phyloP scores from a whole-genome alignment of 2,797 vertebrate genomes.

The Spinus olivaceus region DNA sequence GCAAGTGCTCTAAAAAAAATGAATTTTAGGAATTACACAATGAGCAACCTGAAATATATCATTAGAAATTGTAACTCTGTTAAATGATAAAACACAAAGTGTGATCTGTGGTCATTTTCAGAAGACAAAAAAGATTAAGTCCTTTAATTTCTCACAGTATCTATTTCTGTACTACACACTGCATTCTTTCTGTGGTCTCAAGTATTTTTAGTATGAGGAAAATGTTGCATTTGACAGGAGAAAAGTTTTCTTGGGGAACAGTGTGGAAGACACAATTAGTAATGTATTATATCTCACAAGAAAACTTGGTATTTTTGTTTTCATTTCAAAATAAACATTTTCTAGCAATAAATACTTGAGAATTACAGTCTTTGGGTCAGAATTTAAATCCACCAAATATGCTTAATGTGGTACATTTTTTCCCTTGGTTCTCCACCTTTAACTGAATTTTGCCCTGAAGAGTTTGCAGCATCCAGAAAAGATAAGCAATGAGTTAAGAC shows the following conservation, averaged over 20 bases:
- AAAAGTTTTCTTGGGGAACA: background rate
- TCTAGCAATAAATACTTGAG: background rate
- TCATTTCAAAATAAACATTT: background rate
- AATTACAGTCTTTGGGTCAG: background rate
- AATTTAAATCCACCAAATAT: background rate
- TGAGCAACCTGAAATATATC: background rate
- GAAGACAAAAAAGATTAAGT: background rate
- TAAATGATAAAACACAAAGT: background rate
- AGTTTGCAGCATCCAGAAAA: background rate
- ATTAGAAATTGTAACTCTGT: background rate
- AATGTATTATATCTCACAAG: background rate
- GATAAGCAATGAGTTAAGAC: background rate
- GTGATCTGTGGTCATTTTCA: background rate
- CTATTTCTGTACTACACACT: background rate
- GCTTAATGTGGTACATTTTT: rapidly evolving
- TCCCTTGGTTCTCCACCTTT: background rate
- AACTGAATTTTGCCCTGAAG: background rate
- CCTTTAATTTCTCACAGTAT: background rate
- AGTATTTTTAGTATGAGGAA: background rate
- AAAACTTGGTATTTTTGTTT: background rate
- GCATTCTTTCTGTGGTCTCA: background rate
- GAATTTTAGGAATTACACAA: background rate
- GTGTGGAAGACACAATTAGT: background rate
- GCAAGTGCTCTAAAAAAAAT: background rate
- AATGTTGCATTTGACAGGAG: background rate